phyloP scores from a whole-genome alignment of 1,140 invertebrate species.

The Drosophila subobscura region DNA sequence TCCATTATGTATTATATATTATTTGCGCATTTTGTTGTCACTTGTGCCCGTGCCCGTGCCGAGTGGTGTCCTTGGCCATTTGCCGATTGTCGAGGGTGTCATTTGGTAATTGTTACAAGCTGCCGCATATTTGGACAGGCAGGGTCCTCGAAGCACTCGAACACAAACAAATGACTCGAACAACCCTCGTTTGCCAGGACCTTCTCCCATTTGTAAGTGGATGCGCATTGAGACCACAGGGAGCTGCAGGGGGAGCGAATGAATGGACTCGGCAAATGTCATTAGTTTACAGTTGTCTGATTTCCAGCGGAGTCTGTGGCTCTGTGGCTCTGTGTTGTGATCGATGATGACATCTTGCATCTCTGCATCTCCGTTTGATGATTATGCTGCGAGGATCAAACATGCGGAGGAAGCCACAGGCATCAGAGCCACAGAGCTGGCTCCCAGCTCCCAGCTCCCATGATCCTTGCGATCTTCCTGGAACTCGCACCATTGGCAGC shows the following conservation, averaged over 20 bases:
- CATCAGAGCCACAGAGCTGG: too few relatives aligned
- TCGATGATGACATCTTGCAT: constrained; percentile 69
- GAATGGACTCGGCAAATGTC: constrained; percentile 42
- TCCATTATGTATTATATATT: constrained; percentile 37
- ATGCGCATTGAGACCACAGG: constrained; percentile 40
- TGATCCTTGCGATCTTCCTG: neutral
- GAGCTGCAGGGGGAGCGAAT: constrained; percentile 4
- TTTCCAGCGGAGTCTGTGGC: constrained; percentile 32
- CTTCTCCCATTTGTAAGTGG: constrained; percentile 50
- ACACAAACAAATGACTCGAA: constrained; percentile 73
- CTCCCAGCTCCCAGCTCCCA: neutral
- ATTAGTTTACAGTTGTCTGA: constrained; percentile 80
- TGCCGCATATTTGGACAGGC: constrained; percentile 77
- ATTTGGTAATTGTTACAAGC: constrained; percentile 83
- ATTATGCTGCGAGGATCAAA: constrained; percentile 38
- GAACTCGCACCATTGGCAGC: neutral
- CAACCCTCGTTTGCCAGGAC: constrained; percentile 45
- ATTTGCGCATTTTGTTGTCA: constrained; percentile 17
- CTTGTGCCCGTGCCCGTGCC: neutral
- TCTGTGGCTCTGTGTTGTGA: constrained; percentile 47
- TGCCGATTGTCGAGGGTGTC: constrained; percentile 73
- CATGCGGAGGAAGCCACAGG: too few relatives aligned
- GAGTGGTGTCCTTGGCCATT: constrained; percentile 10
- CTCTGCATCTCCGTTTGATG: constrained; percentile 7
- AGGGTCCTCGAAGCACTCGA: constrained; percentile 50